phyloP scores from a whole-genome alignment of 2,797 vertebrate genomes.

The Triplophysa yarkandensis region DNA sequence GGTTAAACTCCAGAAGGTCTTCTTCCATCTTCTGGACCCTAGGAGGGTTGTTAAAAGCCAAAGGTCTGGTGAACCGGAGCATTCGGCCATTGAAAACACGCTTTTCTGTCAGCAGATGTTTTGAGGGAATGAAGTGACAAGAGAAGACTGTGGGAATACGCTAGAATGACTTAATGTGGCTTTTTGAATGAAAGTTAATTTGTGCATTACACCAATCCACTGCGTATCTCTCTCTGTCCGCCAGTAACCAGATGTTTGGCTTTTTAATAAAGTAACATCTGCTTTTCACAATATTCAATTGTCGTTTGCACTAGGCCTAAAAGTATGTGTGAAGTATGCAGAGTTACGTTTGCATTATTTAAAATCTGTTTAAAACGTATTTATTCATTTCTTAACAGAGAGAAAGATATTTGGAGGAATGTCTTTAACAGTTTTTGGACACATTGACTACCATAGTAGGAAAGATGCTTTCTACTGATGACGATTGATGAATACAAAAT shows the following conservation, averaged over 20 bases:
- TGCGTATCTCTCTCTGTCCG: conserved; percentile 71
- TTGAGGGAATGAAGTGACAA: conserved; percentile 43
- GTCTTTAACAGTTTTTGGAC: too few species aligned
- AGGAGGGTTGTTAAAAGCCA: conserved; percentile 25
- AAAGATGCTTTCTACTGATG: too few species aligned
- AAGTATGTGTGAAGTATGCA: conserved; percentile 37
- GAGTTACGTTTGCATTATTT: not conserved
- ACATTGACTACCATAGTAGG: too few species aligned
- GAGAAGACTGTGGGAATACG: conserved; percentile 59
- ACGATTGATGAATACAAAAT: too few species aligned
- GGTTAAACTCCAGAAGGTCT: not conserved
- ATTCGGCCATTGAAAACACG: conserved; percentile 19
- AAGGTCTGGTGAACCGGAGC: conserved; percentile 12
- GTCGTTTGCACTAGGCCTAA: conserved; percentile 66
- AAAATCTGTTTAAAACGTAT: too few species aligned
- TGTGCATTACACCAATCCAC: conserved; percentile 70
- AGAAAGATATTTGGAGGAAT: too few species aligned
- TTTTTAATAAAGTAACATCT: conserved; percentile 68
- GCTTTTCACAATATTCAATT: conserved; percentile 75
- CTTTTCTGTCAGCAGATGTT: conserved; percentile 40
- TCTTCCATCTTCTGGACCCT: conserved; percentile 7
- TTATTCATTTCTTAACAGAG: too few species aligned
- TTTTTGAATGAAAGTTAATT: conserved; percentile 61
- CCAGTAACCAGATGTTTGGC: conserved; percentile 79
- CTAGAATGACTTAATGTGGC: conserved; percentile 54